Evolutionary conservation across 2,113 vertebrate species (phyloP).

Genomic region (Eudorcas thomsonii): DNA sequence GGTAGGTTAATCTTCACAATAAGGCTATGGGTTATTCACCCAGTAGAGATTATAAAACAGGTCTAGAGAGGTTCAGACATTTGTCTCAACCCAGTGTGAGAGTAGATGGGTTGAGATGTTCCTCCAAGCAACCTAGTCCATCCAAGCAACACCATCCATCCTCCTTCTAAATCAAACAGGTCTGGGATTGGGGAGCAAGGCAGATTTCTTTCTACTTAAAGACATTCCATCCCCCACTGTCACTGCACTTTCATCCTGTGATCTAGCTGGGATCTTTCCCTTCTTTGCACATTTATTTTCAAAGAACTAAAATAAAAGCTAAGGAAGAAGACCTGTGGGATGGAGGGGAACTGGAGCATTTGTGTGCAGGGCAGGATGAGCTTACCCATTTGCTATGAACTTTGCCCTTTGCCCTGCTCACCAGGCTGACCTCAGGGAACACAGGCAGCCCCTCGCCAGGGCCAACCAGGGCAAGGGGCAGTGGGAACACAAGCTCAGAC

Average conservation of each 20-base stretch:
- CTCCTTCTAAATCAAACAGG: background rate
- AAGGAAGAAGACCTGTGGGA: background rate
- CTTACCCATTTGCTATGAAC: background rate
- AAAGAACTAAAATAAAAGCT: background rate
- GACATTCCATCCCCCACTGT: background rate
- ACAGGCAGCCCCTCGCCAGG: background rate
- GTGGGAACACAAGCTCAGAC: background rate
- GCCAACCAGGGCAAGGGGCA: slow-evolving; percentile 43
- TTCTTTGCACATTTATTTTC: background rate
- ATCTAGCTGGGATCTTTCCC: background rate
- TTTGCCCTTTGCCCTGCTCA: slow-evolving; percentile 21
- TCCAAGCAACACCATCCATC: too few relatives aligned
- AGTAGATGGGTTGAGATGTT: background rate
- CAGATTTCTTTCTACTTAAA: background rate
- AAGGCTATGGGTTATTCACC: background rate
- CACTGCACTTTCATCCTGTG: background rate
- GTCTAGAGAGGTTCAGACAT: background rate
- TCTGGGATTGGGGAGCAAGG: background rate
- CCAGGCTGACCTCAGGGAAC: background rate
- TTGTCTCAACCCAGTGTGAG: background rate
- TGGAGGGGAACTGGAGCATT: background rate
- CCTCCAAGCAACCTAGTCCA: background rate
- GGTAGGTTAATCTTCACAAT: background rate
- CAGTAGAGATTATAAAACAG: background rate
- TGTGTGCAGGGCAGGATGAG: background rate